Evolutionary conservation across 2,888 invertebrate species (phyloP), one percentile per base, ranked within the genome.

Genomic region (Apotomis betuletana): DNA sequence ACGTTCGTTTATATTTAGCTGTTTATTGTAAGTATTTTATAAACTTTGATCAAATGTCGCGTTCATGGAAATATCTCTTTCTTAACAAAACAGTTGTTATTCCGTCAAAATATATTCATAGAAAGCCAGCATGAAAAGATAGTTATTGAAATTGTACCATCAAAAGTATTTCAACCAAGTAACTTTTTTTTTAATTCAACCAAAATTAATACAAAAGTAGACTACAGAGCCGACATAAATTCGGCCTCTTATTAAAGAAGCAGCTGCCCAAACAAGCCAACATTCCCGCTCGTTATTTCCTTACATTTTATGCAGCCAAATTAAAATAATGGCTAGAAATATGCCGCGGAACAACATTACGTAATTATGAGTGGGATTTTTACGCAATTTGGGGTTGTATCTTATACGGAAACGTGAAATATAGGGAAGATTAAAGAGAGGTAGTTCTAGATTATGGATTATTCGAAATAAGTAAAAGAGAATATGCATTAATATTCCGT

Each of bases 191-290:
- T 46, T 54, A 55, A 61, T 58, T 38, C 44, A 60, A 63, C 68
- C 67, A 38, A 15, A 63, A 4, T 63, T 52, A 57, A 58, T 44
- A 59, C 46, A 64, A 63, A 72, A 68, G 67, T 63, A 68, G 68
- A 68, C 52, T 67, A 62, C 55, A 6, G 38, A 44, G 44, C 52
- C 57, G 13, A 10, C 63, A 61, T 52, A 63, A 54, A 72, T 68
- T 68, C 54, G 58, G 67, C 12, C 68, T 59, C 67, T 72, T 55
- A 72, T 68, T 71, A 41, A 0, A 68, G 63, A 5, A 68, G 63
- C 72, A 72, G 63, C 72, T 72, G 72, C 59, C 46, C 63, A 72
- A 72, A 72, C 72, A 72, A 57, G 51, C 38, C 4, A 52, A 62
- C 62, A 63, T 72, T 72, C 72, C 72, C 52, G 38, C 61, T 58